phyloP scores from a whole-genome alignment of 2,113 vertebrate species.

The Corvus moneduloides region DNA sequence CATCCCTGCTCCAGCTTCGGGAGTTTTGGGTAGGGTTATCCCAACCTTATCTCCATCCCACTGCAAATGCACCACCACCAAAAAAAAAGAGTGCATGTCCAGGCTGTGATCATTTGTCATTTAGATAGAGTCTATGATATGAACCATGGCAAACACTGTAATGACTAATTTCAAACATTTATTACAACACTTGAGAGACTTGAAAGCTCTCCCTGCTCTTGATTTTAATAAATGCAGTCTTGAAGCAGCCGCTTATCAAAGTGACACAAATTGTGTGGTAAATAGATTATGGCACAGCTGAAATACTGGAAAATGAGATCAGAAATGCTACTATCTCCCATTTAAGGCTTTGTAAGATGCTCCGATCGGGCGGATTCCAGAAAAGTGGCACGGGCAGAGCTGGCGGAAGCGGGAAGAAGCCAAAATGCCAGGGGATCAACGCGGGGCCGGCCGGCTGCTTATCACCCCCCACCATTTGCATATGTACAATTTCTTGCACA shows the following conservation, averaged over 20 bases:
- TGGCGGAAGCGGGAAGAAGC: not conserved
- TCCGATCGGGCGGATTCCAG: not conserved
- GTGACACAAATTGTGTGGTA: constrained; percentile 82
- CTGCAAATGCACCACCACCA: not conserved
- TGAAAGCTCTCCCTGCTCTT: constrained; percentile 76
- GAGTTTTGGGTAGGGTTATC: not conserved
- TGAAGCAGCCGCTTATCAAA: constrained; percentile 82
- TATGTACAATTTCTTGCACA: constrained; percentile 1
- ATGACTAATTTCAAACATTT: constrained; percentile 83
- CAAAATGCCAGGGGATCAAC: constrained; percentile 19
- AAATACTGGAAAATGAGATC: constrained; percentile 82
- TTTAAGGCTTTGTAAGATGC: constrained; percentile 50
- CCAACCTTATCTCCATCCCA: not conserved
- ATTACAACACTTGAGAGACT: constrained; percentile 80
- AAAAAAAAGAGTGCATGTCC: not conserved
- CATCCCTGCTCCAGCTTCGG: not conserved
- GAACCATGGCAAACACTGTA: constrained; percentile 75
- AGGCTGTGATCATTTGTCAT: constrained; percentile 65
- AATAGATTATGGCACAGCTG: constrained; percentile 80
- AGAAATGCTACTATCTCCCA: constrained; percentile 72
- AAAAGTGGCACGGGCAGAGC: not conserved
- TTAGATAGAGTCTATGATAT: constrained; percentile 62
- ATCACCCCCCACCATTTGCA: not conserved
- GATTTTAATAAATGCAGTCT: constrained; percentile 82
- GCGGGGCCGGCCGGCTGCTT: not conserved